A percentile compares a stretch with the other conserved stretches of the same genome.
Evolutionary conservation across 2,888 invertebrate species (phyloP).

Genomic region (Dorcus parallelipipedus): DNA sequence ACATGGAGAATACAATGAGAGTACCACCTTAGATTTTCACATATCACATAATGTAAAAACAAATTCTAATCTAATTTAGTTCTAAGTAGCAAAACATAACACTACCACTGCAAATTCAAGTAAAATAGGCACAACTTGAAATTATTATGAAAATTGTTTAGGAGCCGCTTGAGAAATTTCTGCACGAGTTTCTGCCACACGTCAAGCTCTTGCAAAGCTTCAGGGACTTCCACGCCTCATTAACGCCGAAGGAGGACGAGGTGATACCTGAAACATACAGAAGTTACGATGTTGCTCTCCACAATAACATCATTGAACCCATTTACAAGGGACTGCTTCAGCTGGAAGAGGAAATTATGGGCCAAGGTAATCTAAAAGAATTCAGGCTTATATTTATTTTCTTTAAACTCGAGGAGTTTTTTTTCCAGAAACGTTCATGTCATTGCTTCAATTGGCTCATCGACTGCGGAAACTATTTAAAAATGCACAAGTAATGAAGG

Average conservation of each 20-base stretch:
- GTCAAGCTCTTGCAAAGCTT: constrained; percentile 41
- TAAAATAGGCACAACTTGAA: too few species aligned
- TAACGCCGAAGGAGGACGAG: constrained; percentile 4
- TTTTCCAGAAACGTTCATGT: constrained; percentile 39
- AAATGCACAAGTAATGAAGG: constrained; percentile 25
- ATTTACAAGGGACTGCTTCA: constrained; percentile 33
- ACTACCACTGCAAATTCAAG: too few species aligned
- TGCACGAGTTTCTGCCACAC: constrained; percentile 39
- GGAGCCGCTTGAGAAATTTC: constrained; percentile 28
- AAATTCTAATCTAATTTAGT: not conserved
- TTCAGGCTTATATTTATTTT: not conserved
- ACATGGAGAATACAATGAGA: too few species aligned
- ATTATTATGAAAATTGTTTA: constrained; percentile 10
- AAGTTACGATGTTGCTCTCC: constrained; percentile 35
- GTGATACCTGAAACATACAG: constrained; percentile 36
- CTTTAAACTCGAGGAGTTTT: too few species aligned
- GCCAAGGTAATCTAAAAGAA: constrained; percentile 34
- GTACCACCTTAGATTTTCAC: too few species aligned
- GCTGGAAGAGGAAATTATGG: constrained; percentile 36
- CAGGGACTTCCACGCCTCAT: constrained; percentile 33
- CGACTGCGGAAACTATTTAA: constrained; percentile 35
- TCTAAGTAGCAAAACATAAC: too few species aligned
- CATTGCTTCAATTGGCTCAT: constrained; percentile 36
- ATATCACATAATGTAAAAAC: too few species aligned
- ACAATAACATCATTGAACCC: constrained; percentile 34